Evolutionary conservation across 2,797 vertebrate species (phyloP), one percentile per base, ranked within the genome.

Genomic region (Xerus rutilus): DNA sequence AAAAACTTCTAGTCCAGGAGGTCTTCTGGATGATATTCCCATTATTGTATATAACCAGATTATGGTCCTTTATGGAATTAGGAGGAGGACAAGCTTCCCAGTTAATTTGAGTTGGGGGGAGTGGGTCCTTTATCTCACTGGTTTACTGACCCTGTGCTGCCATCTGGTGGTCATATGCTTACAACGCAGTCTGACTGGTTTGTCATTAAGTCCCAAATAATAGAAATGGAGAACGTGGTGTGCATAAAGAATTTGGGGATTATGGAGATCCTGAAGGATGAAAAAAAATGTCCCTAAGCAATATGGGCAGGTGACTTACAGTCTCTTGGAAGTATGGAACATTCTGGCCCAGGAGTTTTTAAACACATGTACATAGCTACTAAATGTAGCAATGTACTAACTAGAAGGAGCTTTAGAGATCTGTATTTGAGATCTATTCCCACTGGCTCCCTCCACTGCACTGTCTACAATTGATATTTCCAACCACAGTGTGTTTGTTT

Each of bases 71-170:
- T 20, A 25, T 73, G 32, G 81, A 67, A 11, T 59, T 54, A 5
- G 23, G 49, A n/a, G 39, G 32, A 47, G n/a, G 23, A 43, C 21
- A 13, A 59, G 81, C 49, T 18, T 4, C 9, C 69, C 2, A 39
- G 25, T n/a, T 73, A 15, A 15, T 49, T 12, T 2, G 13, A 13
- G 3, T 23, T 25, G 20, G 39, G 47, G 45, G 21, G 4, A 70
- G 52, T 77, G 47, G 13, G 15, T 81, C 15, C 35, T 0, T n/a
- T 62, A 81, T n/a, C 10, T 23, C 45, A 0, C 2, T 0, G 1
- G 18, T 76, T 93, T 77, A n/a, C 43, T 72, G 74, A 70, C 62
- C 30, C 76, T 96, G 59, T 96, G 93, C 95, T 95, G 96, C 92
- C 97, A 85, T 25, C 96, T 78, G 64, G 87, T 97, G 97, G 90